Percentiles rank a stretch among this genome's conserved stretches.
These are phyloP conservation scores for Sturnira hondurensis DNA, from an alignment of 2,113 vertebrate genomes.

Conservation along the genomic window DNA sequence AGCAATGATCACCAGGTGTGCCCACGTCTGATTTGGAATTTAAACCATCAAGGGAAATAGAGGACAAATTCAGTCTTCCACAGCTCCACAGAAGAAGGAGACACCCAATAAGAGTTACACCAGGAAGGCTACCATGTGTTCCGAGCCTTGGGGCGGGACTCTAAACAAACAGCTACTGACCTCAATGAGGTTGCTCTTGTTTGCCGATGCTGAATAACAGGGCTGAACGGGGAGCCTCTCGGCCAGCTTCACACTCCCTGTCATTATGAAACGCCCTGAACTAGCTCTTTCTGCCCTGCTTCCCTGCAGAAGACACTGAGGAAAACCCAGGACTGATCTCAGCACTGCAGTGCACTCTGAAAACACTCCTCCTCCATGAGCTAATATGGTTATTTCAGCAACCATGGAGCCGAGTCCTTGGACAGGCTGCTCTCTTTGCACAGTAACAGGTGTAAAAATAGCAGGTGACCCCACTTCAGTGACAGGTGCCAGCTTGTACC, in stretches of 20 bases:
- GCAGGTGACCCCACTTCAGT: neutral
- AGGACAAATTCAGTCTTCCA: neutral
- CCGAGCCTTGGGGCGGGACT: rapidly evolving
- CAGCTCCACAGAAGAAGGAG: neutral
- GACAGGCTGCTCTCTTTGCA: neutral
- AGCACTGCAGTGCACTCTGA: neutral
- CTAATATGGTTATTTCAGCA: neutral
- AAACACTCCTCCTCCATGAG: neutral
- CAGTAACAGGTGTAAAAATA: constrained; percentile 4
- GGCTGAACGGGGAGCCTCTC: neutral
- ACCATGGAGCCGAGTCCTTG: neutral
- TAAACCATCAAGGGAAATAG: neutral
- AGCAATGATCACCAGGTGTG: neutral
- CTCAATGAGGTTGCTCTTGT: neutral
- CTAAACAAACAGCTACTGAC: neutral
- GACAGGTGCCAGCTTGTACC: neutral
- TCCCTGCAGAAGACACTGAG: neutral
- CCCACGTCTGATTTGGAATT: neutral
- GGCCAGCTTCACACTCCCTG: neutral
- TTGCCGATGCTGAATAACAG: neutral
- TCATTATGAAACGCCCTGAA: neutral
- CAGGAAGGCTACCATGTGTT: neutral
- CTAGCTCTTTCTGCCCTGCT: neutral
- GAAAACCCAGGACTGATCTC: neutral
- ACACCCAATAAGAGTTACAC: neutral